Conservation (phyloP, 2,888 invertebrate species). For the Acheta domesticus region DNA sequence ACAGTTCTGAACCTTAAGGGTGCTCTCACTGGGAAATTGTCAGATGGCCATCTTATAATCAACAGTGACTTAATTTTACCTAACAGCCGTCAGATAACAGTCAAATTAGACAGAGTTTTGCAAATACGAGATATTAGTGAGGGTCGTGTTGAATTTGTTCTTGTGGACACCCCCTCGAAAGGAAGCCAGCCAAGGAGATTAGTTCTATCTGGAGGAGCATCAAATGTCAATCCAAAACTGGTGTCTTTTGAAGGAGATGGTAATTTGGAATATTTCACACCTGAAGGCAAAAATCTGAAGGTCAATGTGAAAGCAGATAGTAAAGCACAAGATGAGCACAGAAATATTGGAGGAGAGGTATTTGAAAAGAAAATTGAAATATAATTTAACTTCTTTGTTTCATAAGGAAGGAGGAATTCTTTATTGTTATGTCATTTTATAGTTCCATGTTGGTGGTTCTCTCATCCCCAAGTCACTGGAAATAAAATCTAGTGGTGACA, state of each 20-base stretch:
- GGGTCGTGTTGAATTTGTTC: slow-evolving; percentile 25
- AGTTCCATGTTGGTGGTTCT: slow-evolving; percentile 46
- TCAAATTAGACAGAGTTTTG: slow-evolving; percentile 44
- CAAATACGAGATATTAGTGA: slow-evolving; percentile 28
- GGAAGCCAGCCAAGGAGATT: slow-evolving; percentile 24
- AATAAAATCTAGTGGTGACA: slow-evolving; percentile 40
- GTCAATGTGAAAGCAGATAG: slow-evolving; percentile 45
- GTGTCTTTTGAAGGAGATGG: slow-evolving; percentile 47
- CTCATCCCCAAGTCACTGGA: slow-evolving; percentile 46
- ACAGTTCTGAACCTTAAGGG: slow-evolving; percentile 51
- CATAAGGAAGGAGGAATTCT: background rate
- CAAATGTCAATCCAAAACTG: slow-evolving; percentile 46
- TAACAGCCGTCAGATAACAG: slow-evolving; percentile 49
- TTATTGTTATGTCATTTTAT: background rate
- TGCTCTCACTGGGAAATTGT: slow-evolving; percentile 47
- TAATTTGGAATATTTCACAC: slow-evolving; percentile 48
- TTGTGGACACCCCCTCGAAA: slow-evolving; percentile 23
- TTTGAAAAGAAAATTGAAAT: background rate
- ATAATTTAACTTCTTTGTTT: background rate
- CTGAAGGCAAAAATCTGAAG: slow-evolving; percentile 52
- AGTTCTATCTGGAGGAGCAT: slow-evolving; percentile 36
- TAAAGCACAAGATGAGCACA: slow-evolving; percentile 19
- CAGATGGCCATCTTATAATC: slow-evolving; percentile 50
- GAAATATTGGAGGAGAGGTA: background rate
- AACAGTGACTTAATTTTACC: slow-evolving; percentile 54